A percentile compares a stretch with the other conserved stretches of the same genome.
Evolutionary conservation across 1,140 invertebrate genomes (phyloP).

Genomic region (Parasteatoda tepidariorum): DNA sequence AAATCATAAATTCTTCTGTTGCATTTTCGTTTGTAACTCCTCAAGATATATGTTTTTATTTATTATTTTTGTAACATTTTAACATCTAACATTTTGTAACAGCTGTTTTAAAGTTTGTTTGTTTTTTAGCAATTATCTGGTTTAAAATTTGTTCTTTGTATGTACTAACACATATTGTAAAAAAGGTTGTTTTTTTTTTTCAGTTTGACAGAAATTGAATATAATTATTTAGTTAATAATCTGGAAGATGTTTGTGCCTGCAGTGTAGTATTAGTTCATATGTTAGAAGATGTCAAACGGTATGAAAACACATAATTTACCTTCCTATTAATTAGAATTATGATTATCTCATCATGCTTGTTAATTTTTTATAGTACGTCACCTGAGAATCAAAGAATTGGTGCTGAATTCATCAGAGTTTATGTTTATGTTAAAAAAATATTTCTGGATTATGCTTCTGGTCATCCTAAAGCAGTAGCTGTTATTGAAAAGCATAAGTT

Average conservation of each 20-base stretch:
- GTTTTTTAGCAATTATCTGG: too few relatives aligned
- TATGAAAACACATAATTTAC: conserved; percentile 63
- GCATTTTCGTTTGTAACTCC: too few relatives aligned
- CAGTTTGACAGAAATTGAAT: conserved; percentile 87
- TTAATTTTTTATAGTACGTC: conserved; percentile 71
- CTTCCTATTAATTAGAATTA: not conserved
- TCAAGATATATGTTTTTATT: too few relatives aligned
- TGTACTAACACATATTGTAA: too few relatives aligned
- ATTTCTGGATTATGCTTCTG: conserved; percentile 88
- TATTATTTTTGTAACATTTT: too few relatives aligned
- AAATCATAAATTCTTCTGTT: too few relatives aligned
- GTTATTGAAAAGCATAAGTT: conserved; percentile 91
- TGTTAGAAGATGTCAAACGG: conserved; percentile 79
- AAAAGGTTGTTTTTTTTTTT: conserved; percentile 37
- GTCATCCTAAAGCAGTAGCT: conserved; percentile 92
- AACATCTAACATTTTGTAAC: too few relatives aligned
- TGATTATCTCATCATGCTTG: not conserved
- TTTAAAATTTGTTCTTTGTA: too few relatives aligned
- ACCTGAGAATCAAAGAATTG: conserved; percentile 84
- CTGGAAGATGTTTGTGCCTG: conserved; percentile 85
- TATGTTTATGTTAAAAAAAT: conserved; percentile 87
- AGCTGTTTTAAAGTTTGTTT: too few relatives aligned
- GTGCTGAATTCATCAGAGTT: conserved; percentile 88
- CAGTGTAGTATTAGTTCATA: conserved; percentile 81
- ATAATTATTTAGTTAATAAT: conserved; percentile 86